These are phyloP conservation scores for Phymastichus coffea DNA, from an alignment of 1,140 invertebrate species.

Conservation along the genomic window DNA sequence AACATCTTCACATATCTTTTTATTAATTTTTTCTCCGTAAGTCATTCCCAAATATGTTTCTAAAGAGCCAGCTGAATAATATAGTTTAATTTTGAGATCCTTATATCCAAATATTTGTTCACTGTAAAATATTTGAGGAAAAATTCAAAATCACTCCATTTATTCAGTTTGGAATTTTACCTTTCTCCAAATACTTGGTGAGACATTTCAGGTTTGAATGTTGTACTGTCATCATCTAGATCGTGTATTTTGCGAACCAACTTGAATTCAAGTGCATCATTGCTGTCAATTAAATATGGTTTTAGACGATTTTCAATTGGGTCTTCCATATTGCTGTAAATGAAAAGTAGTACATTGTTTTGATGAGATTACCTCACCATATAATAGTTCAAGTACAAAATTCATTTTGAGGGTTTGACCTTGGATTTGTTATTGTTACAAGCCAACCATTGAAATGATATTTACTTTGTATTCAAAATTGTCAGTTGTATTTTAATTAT, in stretches of 20 bases:
- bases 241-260: constrained; percentile 70
- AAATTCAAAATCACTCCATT: no score
- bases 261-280: constrained; percentile 77
- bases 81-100: constrained; percentile 76
- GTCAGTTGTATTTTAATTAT: no score
- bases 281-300: constrained; percentile 67
- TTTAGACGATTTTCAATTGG: no score
- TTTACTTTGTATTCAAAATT: no score
- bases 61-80: constrained; percentile 80
- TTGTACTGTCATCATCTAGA: constrained; percentile 68
- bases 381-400: no score
- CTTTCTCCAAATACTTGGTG: constrained; percentile 92
- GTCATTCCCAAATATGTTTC: constrained; percentile 70
- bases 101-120: constrained; percentile 94
- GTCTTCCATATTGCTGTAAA: no score
- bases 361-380: no score
- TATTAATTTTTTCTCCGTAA: constrained; percentile 65
- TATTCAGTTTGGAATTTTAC: constrained; percentile 58
- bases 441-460: no score
- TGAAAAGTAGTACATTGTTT: no score
- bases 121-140: constrained; percentile 53
- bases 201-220: constrained; percentile 85
- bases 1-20: constrained; percentile 56
- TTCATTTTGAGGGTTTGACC: no score
- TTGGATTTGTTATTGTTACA: no score